Conservation (phyloP, 2,113 vertebrate species). For the Nycticryphes semicollaris region DNA sequence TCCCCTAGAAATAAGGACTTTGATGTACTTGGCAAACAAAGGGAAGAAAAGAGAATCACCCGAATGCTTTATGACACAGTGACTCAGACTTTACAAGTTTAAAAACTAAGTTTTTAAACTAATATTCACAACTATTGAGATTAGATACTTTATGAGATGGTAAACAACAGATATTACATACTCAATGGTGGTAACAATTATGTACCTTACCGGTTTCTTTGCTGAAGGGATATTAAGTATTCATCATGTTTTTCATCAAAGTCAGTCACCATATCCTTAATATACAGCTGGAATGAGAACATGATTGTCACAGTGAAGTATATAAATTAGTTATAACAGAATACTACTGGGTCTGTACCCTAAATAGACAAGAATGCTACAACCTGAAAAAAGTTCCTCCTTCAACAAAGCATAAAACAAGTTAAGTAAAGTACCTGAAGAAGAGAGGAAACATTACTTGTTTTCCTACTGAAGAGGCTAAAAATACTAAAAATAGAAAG, state of each 20-base stretch:
- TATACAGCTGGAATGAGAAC: constrained; percentile 70
- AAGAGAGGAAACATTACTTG: neutral
- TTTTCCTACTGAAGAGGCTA: neutral
- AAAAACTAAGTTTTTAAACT: neutral
- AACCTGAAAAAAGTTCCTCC: neutral
- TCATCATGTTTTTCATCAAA: constrained; percentile 91
- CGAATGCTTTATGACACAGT: neutral
- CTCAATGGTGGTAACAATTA: neutral
- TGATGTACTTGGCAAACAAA: neutral
- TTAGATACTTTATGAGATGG: neutral
- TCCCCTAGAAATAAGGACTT: neutral
- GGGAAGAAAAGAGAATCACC: neutral
- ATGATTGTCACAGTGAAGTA: neutral
- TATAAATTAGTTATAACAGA: neutral
- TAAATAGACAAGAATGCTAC: neutral
- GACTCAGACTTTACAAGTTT: neutral
- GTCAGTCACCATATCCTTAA: constrained; percentile 79
- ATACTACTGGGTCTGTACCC: neutral
- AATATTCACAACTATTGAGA: neutral
- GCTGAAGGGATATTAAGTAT: constrained; percentile 93
- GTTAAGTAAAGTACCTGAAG: neutral
- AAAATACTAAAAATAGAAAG: neutral
- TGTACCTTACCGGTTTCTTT: constrained; percentile 88
- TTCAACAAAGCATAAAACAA: neutral
- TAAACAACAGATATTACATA: neutral